Conservation (phyloP, 2,888 invertebrate species). For the Lamproptera curius region DNA sequence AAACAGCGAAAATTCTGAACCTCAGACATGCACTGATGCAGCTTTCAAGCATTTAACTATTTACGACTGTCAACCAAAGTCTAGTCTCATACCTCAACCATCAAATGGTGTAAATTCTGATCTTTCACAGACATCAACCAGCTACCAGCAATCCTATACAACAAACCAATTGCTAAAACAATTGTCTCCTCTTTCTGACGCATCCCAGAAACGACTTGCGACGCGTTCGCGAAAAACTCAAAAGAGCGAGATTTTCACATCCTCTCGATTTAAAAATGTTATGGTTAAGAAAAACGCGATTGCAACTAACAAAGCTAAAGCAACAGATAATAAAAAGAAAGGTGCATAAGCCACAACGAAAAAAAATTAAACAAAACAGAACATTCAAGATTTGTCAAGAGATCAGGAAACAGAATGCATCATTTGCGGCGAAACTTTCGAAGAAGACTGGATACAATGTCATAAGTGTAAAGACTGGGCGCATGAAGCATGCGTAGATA, state of each 20-base stretch:
- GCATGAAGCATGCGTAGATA: neutral
- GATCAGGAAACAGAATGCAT: no score
- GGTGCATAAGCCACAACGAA: neutral
- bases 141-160: neutral
- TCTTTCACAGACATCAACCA: neutral
- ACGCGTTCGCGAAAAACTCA: neutral
- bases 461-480: neutral
- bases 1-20: neutral
- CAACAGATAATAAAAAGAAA: no score
- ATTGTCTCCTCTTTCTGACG: neutral
- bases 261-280: neutral
- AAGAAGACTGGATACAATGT: neutral
- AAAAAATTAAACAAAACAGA: neutral
- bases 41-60: neutral
- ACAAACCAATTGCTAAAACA: neutral
- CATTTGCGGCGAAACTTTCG: no score
- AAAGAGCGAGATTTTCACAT: neutral
- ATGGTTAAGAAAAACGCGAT: neutral
- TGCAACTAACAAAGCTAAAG: neutral
- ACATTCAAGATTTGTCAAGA: neutral
- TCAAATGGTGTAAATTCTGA: neutral
- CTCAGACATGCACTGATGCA: neutral
- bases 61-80: neutral
- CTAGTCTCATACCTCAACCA: neutral
- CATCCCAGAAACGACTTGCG: neutral